These are phyloP conservation scores for Cariama cristata DNA, from an alignment of 2,113 vertebrate genomes.

Conservation along the genomic window DNA sequence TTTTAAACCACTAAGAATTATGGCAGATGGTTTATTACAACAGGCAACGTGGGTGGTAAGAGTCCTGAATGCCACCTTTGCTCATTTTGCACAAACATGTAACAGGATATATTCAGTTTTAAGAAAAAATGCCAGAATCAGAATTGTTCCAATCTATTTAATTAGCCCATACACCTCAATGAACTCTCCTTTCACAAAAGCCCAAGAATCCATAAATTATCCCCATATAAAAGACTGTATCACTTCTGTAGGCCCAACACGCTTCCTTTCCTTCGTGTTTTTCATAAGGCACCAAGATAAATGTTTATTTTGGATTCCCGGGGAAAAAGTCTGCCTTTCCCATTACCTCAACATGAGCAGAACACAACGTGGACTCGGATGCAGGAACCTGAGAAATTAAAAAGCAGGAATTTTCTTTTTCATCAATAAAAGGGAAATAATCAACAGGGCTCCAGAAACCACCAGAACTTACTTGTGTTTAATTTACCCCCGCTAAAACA, in stretches of 20 bases:
- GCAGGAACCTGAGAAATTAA: not conserved
- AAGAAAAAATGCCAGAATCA: not conserved
- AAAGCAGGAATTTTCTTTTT: not conserved
- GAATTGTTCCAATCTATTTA: slow-evolving; percentile 31
- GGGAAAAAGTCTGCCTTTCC: slow-evolving; percentile 74
- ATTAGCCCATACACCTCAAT: slow-evolving; percentile 39
- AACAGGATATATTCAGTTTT: not conserved
- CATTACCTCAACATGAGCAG: slow-evolving; percentile 72
- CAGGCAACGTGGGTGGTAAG: slow-evolving; percentile 18
- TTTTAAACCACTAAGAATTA: not conserved
- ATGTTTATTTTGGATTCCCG: slow-evolving; percentile 78
- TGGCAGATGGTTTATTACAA: slow-evolving; percentile 3
- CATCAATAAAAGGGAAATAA: not conserved
- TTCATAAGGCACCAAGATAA: slow-evolving; percentile 78
- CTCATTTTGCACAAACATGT: not conserved
- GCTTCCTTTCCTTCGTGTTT: slow-evolving; percentile 67
- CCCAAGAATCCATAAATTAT: slow-evolving; percentile 78
- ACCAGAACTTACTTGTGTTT: not conserved
- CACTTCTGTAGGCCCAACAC: slow-evolving; percentile 46
- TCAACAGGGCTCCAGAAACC: not conserved
- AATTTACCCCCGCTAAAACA: not conserved
- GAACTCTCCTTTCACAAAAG: slow-evolving; percentile 61
- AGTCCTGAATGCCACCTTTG: slow-evolving; percentile 11
- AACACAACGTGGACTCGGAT: not conserved
- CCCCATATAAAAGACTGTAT: slow-evolving; percentile 47